These are phyloP conservation scores for Centropyge bicolor DNA, from an alignment of 2,797 vertebrate genomes.

Conservation along the genomic window DNA sequence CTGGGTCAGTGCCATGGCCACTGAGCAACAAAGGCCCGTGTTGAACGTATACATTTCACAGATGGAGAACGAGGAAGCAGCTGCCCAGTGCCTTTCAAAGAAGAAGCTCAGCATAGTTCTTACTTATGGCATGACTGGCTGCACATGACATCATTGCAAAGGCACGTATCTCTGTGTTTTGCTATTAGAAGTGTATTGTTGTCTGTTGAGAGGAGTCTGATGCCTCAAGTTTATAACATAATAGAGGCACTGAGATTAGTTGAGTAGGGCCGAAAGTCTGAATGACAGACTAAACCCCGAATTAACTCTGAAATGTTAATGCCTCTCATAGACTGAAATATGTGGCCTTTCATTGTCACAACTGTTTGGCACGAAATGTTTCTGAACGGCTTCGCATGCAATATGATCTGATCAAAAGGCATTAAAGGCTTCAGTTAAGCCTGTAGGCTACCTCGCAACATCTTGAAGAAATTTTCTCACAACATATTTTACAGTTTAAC, in stretches of 20 bases:
- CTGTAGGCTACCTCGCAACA: conserved; percentile 14
- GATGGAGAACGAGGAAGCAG: conserved; percentile 68
- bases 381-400: conserved; percentile 16
- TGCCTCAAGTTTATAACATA: conserved; percentile 27
- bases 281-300: conserved; percentile 22
- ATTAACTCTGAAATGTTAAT: conserved; percentile 27
- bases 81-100: conserved; percentile 60
- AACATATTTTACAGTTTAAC: conserved; percentile 33
- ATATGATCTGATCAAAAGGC: conserved; percentile 37
- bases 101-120: conserved; percentile 35
- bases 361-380: conserved; percentile 32
- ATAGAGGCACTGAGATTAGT: conserved; percentile 27
- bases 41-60: conserved; percentile 67
- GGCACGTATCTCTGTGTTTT: conserved; percentile 46
- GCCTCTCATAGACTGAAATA: conserved; percentile 23
- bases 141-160: conserved; percentile 66
- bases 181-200: conserved; percentile 50
- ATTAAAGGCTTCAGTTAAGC: conserved; percentile 27
- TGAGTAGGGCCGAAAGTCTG: neutral
- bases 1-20: conserved; percentile 55
- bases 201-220: conserved; percentile 32
- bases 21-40: conserved; percentile 64
- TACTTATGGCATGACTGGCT: conserved; percentile 52
- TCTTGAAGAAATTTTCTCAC: conserved; percentile 45
- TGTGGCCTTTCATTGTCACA: conserved; percentile 27